These are phyloP conservation scores for Syngnathoides biaculeatus DNA, from an alignment of 2,113 vertebrate species.

Conservation along the genomic window DNA sequence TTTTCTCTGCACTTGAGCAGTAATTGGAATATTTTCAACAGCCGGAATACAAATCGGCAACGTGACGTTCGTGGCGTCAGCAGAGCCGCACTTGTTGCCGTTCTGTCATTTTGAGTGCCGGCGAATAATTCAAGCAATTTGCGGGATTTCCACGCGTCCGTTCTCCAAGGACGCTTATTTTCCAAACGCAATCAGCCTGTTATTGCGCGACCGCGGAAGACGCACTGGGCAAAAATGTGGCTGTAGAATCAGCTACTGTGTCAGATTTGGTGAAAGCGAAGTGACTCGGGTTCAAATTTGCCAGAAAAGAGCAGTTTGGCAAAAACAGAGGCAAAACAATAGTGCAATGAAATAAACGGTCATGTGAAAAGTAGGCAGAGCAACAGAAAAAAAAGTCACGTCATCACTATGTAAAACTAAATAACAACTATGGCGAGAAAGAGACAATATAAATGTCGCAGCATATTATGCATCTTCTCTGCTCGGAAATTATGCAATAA, in stretches of 20 bases:
- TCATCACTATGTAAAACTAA: slow-evolving; percentile 7
- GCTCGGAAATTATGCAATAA: slow-evolving; percentile 20
- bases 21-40: slow-evolving; percentile 26
- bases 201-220: slow-evolving; percentile 7
- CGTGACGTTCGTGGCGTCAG: slow-evolving; percentile 11
- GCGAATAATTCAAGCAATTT: slow-evolving; percentile 45
- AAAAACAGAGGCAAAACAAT: neutral
- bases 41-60: slow-evolving; percentile 11
- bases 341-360: slow-evolving; percentile 7
- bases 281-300: neutral
- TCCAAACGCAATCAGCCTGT: slow-evolving; percentile 26
- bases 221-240: slow-evolving; percentile 16
- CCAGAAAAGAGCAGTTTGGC: neutral
- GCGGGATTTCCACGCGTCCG: slow-evolving; percentile 30
- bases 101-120: slow-evolving; percentile 20
- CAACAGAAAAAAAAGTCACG: slow-evolving; percentile 17
- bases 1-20: neutral
- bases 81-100: slow-evolving; percentile 20
- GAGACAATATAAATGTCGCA: slow-evolving; percentile 11
- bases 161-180: slow-evolving; percentile 26
- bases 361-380: slow-evolving; percentile 3
- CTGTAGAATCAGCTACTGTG: neutral
- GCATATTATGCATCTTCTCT: slow-evolving; percentile 4
- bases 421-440: neutral
- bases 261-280: neutral